phyloP scores from a whole-genome alignment of 1,140 invertebrate species.

The Artemia franciscana region DNA sequence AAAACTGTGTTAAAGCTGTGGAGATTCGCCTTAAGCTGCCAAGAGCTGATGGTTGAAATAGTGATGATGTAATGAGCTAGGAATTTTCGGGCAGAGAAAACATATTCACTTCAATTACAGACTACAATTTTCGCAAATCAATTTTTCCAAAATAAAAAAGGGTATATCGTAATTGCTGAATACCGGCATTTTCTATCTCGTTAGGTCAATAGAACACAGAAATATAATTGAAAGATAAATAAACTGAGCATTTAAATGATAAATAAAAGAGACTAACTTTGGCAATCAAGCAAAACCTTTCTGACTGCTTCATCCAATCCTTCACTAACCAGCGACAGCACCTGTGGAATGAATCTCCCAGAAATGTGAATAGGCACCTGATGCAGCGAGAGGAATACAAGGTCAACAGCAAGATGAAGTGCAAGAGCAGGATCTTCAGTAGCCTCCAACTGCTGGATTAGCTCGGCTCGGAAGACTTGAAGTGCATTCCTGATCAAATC shows the following conservation, averaged over 20 bases:
- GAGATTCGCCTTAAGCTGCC: too few relatives aligned
- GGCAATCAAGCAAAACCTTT: slow-evolving; percentile 36
- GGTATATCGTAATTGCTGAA: neutral
- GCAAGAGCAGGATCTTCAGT: slow-evolving; percentile 46
- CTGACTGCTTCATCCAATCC: slow-evolving; percentile 36
- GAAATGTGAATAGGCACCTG: slow-evolving; percentile 67
- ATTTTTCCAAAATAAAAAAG: neutral
- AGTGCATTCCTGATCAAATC: slow-evolving; percentile 30
- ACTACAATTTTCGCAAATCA: neutral
- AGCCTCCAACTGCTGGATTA: slow-evolving; percentile 46
- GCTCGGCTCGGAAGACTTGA: slow-evolving; percentile 45
- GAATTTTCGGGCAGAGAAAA: too few relatives aligned
- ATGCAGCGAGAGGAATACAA: slow-evolving; percentile 56
- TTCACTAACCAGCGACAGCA: slow-evolving; percentile 43
- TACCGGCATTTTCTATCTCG: neutral
- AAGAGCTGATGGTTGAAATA: too few relatives aligned
- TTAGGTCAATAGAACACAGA: neutral
- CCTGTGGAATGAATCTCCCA: slow-evolving; percentile 60
- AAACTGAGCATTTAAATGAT: neutral
- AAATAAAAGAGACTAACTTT: slow-evolving; percentile 31
- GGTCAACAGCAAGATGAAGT: slow-evolving; percentile 52
- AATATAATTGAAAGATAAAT: slow-evolving; percentile 1
- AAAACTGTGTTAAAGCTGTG: too few relatives aligned
- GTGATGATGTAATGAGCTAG: too few relatives aligned
- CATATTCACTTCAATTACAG: neutral